A percentile compares a stretch with the other conserved stretches of the same genome.
phyloP scores from a whole-genome alignment of 2,797 vertebrate genomes.

The Saguinus oedipus region DNA sequence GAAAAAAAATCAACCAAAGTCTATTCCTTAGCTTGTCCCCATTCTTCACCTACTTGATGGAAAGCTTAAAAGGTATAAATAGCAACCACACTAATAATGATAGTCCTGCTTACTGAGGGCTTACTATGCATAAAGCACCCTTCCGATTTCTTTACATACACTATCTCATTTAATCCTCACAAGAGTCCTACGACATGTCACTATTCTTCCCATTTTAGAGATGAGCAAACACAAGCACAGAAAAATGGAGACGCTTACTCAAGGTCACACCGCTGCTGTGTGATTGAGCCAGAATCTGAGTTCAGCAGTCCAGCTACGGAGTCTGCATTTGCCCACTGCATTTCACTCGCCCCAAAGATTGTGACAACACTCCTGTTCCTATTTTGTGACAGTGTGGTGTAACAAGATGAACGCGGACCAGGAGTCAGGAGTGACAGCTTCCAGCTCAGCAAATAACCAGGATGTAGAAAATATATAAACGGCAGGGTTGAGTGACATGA shows the following conservation, averaged over 20 bases:
- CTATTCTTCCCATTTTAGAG: neutral
- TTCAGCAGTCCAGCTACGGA: neutral
- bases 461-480: neutral
- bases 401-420: neutral
- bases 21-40: neutral
- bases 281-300: neutral
- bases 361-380: neutral
- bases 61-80: neutral
- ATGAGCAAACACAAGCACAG: neutral
- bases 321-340: no score
- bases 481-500: no score
- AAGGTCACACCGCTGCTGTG: neutral
- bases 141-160: neutral
- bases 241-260: neutral
- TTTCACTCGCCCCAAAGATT: neutral
- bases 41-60: neutral
- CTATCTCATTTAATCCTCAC: neutral
- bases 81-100: neutral
- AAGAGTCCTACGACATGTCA: neutral
- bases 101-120: neutral
- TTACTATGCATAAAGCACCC: rapidly evolving
- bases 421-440: neutral
- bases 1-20: neutral
- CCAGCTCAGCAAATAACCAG: neutral
- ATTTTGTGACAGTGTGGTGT: rapidly evolving